These are phyloP conservation scores for Sinocyclocheilus anophthalmus DNA, from an alignment of 2,113 vertebrate genomes.

Conservation along the genomic window DNA sequence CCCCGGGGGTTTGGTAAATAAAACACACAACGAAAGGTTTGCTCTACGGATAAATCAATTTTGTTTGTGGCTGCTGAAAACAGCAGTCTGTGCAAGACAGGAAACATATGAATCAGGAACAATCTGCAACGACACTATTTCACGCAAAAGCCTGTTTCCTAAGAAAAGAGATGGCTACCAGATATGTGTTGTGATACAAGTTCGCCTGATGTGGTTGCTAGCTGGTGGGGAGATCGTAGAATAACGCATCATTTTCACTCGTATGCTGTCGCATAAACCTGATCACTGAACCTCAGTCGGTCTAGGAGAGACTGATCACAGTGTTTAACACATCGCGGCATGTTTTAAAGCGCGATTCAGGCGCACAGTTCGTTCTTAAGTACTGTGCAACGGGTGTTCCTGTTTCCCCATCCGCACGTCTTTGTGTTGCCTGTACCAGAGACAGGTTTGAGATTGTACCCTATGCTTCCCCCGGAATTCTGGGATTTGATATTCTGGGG, in stretches of 20 bases:
- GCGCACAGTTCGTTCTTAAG: too few species aligned
- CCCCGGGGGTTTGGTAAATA: not conserved
- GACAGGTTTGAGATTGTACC: conserved; percentile 73
- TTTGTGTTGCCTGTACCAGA: conserved; percentile 51
- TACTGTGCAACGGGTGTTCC: too few species aligned
- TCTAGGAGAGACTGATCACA: too few species aligned
- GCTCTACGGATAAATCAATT: too few species aligned
- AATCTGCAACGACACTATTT: conserved; percentile 28
- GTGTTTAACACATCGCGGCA: too few species aligned
- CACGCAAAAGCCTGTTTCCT: not conserved
- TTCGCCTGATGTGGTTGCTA: not conserved
- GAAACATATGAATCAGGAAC: conserved; percentile 24
- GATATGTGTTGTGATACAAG: too few species aligned
- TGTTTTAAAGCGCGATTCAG: too few species aligned
- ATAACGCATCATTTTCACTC: not conserved
- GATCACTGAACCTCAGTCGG: too few species aligned
- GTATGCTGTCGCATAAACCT: too few species aligned
- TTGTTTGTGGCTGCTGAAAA: not conserved
- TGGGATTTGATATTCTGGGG: conserved; percentile 74
- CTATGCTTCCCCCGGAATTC: conserved; percentile 77
- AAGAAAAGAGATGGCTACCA: conserved; percentile 18
- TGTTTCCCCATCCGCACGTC: too few species aligned
- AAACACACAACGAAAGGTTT: not conserved
- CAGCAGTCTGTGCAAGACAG: conserved; percentile 23
- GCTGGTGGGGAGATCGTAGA: not conserved